Percentiles rank a stretch among this genome's conserved stretches.
phyloP scores from a whole-genome alignment of 2,113 vertebrate genomes.

The Tupaia chinensis region DNA sequence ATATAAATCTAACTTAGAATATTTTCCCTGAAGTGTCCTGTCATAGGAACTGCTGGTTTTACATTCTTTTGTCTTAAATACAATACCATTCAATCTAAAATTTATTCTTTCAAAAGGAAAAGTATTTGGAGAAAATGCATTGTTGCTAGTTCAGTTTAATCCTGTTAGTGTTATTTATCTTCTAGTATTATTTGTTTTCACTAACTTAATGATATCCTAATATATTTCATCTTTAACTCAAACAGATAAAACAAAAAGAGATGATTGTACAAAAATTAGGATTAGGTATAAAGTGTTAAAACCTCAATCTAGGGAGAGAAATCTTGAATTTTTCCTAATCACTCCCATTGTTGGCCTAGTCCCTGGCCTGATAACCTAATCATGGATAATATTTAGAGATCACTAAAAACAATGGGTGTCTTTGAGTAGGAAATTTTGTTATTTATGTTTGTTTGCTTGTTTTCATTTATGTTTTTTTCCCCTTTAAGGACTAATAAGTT shows the following conservation, averaged over 20 bases:
- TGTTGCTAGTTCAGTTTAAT: background rate
- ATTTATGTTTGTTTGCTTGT: background rate
- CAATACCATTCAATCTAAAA: background rate
- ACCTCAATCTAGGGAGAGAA: background rate
- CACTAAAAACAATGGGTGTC: background rate
- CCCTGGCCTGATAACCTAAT: background rate
- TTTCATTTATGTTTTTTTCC: background rate
- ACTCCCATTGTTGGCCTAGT: background rate
- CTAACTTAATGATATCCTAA: constrained; percentile 44
- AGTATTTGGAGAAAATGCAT: background rate
- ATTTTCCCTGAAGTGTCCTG: constrained; percentile 37
- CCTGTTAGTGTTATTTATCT: background rate
- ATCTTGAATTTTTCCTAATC: background rate
- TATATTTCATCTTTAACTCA: background rate
- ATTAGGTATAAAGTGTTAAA: background rate
- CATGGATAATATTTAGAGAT: background rate
- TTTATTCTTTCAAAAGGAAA: background rate
- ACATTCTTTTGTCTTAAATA: constrained; percentile 28
- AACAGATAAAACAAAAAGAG: background rate
- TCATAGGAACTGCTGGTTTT: background rate
- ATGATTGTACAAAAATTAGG: background rate
- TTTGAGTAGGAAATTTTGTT: background rate
- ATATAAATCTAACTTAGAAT: constrained; percentile 8
- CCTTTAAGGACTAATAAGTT: background rate
- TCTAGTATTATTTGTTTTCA: background rate